Evolutionary conservation across 2,797 vertebrate genomes (phyloP), one percentile per base, ranked within the genome.

Genomic region (Acropternis orthonyx): DNA sequence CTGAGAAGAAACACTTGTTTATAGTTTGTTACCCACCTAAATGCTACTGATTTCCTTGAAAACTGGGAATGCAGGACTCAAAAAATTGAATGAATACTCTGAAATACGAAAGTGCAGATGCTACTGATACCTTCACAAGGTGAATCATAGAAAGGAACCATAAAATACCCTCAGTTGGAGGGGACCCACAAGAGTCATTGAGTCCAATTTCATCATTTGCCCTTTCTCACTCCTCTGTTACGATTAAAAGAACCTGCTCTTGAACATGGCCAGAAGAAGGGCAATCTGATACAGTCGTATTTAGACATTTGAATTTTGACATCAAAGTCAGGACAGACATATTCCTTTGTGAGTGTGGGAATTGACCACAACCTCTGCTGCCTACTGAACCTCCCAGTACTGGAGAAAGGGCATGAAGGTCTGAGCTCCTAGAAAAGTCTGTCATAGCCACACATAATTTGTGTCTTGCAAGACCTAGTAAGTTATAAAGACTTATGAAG

Each of bases 391-490:
- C 6, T 36, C 17, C 4, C 19, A 27, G 5, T 2, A 49, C 1
- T 6, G 9, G 17, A 10, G 1, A 15, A 66, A 16, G 15, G 7
- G 1, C 14, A 23, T 2, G 3, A 41, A 34, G 2, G 7, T 41
- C 10, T 52, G 32, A 68, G 15, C 3, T 34, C 3, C 8, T 26
- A 37, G 28, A 7, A 79, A 63, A 65, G 10, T 12, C 5, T 61
- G 8, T 27, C 37, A 37, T 23, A 32, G 10, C 10, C 37, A 4
- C 18, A 20, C 4, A 2, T 13, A 51, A 14, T 51, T 20, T 72
- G 3, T 39, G 6, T 52, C 48, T 54, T 54, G 4, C 2, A 48
- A 71, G 10, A 36, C 4, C 10, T 48, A 36, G 3, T 27, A 69
- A 63, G 8, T 74, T 59, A 36, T 27, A 14, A 32, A 86, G 36